Base-by-base conservation (phyloP, 2,888 invertebrate genomes). In the Acronicta aceris region DNA sequence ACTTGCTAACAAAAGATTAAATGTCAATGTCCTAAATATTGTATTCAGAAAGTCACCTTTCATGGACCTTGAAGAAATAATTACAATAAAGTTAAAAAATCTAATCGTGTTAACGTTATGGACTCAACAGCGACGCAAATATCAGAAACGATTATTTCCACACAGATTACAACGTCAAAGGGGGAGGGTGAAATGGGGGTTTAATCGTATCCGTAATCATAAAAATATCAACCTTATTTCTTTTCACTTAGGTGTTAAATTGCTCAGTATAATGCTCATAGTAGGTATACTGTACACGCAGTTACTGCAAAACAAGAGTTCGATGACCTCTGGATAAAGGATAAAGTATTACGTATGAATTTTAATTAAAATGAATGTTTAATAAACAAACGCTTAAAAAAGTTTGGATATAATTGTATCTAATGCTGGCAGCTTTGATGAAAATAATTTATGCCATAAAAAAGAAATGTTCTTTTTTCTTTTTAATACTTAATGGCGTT, bases 91-190 rank as follows among this genome's bases (percentile, higher is more conserved):
- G 16, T 42, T 9, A 30, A 61, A 75, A 49, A 46, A 72, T 76
- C 78, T 59, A 69, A 81, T 82, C 79, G 57, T 68, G 69, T 85
- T 83, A 84, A 52, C 52, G 72, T 76, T 70, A 65, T 57, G 33
- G 66, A 64, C 53, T 59, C 49, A 76, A 71, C 61, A 61, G 65
- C 62, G 75, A 76, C 70, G 77, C 81, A 87, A 85, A 83, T 84
- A 86, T 87, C 88, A 86, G 80, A 82, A 83, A 78, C 83, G 84
- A 91, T 92, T 91, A 90, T 82, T 87, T 83, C 86, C 90, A 91
- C 88, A 88, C 92, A 82, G 88, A 89, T 88, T 86, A 88, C 72
- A 79, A 78, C 83, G 80, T 85, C 82, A 82, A 76, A 65, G 89
- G 87, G 88, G 74, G 89, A 88, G 89, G 88, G 89, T 81, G 82